A percentile compares a stretch with the other conserved stretches of the same genome.
phyloP scores from a whole-genome alignment of 2,797 vertebrate species.

The Sebastes matsubarae region DNA sequence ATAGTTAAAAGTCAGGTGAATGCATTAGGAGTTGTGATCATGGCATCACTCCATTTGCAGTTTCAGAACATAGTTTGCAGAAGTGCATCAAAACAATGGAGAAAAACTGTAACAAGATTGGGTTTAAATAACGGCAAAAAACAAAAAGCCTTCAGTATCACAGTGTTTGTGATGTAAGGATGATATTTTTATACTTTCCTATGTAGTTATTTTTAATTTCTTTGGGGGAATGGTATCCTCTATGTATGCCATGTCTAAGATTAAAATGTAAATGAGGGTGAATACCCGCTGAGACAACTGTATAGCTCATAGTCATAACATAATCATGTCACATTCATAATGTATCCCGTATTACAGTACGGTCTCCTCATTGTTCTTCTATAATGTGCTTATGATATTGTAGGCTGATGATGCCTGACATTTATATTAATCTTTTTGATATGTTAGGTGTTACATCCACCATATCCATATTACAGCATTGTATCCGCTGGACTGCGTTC shows the following conservation, averaged over 20 bases:
- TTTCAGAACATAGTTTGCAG: background rate
- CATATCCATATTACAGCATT: background rate
- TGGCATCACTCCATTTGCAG: background rate
- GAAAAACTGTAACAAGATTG: background rate
- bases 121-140: background rate
- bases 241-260: background rate
- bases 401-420: background rate
- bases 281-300: background rate
- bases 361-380: background rate
- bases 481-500: background rate
- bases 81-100: background rate
- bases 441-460: background rate
- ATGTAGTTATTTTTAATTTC: conserved; percentile 4
- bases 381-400: conserved; percentile 8
- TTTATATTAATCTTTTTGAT: conserved; percentile 16
- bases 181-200: background rate
- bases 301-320: conserved; percentile 20
- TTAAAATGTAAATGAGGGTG: background rate
- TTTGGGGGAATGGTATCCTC: background rate
- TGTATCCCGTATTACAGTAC: conserved; percentile 2
- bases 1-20: background rate
- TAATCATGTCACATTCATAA: conserved; percentile 18
- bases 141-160: background rate
- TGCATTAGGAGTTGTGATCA: background rate
- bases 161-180: background rate